These are phyloP conservation scores for Entomyzon cyanotis DNA, from an alignment of 2,113 vertebrate species.

Conservation along the genomic window DNA sequence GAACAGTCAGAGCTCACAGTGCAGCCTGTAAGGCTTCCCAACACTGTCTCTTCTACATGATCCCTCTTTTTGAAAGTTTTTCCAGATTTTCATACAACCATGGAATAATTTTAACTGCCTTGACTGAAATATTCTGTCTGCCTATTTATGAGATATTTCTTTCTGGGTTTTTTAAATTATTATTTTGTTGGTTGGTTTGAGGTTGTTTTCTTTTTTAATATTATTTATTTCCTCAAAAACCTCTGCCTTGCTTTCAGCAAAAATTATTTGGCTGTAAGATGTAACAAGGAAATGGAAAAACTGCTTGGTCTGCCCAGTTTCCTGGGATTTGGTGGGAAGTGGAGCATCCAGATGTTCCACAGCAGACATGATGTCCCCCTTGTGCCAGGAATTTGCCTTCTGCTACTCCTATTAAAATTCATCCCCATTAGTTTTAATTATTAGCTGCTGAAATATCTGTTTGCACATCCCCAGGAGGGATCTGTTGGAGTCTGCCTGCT, in stretches of 20 bases:
- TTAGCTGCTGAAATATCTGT: not conserved
- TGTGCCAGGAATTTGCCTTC: not conserved
- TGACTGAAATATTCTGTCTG: not conserved
- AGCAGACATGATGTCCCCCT: not conserved
- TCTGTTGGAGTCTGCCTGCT: not conserved
- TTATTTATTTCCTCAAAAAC: not conserved
- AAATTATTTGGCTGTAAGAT: not conserved
- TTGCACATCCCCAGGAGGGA: not conserved
- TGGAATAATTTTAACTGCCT: not conserved
- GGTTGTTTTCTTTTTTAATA: not conserved
- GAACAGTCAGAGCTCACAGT: not conserved
- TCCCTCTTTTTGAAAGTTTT: not conserved
- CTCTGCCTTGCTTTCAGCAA: not conserved
- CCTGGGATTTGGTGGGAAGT: not conserved
- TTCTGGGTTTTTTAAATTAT: not conserved
- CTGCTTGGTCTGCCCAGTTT: not conserved
- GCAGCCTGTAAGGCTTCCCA: not conserved
- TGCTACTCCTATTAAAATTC: slow-evolving; percentile 11
- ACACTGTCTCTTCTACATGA: not conserved
- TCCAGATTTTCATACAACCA: not conserved
- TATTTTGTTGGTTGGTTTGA: not conserved
- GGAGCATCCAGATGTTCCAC: not conserved
- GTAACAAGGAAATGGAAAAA: not conserved
- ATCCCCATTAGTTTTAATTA: slow-evolving; percentile 3
- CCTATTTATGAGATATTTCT: not conserved